Percentiles rank a stretch among this genome's conserved stretches.
These are phyloP conservation scores for Alsophila aescularia DNA, from an alignment of 2,888 invertebrate genomes.

Conservation along the genomic window DNA sequence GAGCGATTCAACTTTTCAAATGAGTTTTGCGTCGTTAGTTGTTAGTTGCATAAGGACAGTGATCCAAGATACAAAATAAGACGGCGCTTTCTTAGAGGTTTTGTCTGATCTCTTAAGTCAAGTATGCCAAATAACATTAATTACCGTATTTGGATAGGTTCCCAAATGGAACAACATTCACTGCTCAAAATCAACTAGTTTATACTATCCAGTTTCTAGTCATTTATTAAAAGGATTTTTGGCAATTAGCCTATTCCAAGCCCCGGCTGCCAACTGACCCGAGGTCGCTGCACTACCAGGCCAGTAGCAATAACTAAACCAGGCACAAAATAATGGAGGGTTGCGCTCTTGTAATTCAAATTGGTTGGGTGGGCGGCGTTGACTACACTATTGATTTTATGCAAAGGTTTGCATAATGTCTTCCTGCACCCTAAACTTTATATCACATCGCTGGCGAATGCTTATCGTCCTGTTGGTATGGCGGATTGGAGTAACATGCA, in stretches of 20 bases:
- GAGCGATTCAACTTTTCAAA: conserved; percentile 6
- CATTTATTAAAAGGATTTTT: conserved; percentile 9
- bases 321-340: conserved; percentile 4
- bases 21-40: not conserved
- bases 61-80: not conserved
- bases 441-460: conserved; percentile 5
- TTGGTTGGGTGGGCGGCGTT: conserved; percentile 11
- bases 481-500: not conserved
- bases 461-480: not conserved
- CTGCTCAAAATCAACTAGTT: too few species aligned
- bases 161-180: conserved; percentile 1
- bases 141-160: not conserved
- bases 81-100: not conserved
- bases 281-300: not conserved
- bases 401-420: conserved; percentile 37
- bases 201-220: conserved; percentile 5
- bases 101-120: not conserved
- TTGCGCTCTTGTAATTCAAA: conserved; percentile 12
- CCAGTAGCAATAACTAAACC: conserved; percentile 4
- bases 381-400: conserved; percentile 54
- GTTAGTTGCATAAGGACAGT: not conserved
- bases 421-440: conserved; percentile 40
- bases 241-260: conserved; percentile 21
- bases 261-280: conserved; percentile 19
- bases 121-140: not conserved